phyloP scores from a whole-genome alignment of 2,888 invertebrate species.

The Bruchidius siliquastri region DNA sequence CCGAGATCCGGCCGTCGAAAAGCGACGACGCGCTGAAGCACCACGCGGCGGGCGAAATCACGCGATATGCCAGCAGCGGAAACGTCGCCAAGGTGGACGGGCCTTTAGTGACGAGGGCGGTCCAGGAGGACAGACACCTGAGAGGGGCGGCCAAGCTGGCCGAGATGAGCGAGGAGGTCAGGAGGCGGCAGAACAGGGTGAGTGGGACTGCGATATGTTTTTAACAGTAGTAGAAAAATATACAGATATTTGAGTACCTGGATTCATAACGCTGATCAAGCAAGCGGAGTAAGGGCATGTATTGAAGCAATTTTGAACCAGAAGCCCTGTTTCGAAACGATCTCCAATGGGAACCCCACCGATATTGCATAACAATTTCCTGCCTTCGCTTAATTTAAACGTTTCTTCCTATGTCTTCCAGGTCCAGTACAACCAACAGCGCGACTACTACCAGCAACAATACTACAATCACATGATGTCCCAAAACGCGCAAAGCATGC shows the following conservation, averaged over 20 bases:
- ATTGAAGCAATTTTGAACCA: no score
- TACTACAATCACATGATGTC: constrained; percentile 36
- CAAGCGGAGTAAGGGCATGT: no score
- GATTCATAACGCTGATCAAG: no score
- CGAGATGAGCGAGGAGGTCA: constrained; percentile 76
- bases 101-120: constrained; percentile 23
- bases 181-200: constrained; percentile 54
- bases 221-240: no score
- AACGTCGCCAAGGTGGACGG: constrained; percentile 41
- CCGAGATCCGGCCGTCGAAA: constrained; percentile 41
- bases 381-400: no score
- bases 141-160: constrained; percentile 62
- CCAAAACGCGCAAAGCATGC: constrained; percentile 43
- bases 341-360: no score
- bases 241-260: no score
- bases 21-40: constrained; percentile 44
- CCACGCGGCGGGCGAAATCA: constrained; percentile 33
- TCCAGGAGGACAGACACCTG: constrained; percentile 28
- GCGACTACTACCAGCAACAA: constrained; percentile 33
- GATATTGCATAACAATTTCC: no score
- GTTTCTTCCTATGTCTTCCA: constrained; percentile 1
- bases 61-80: constrained; percentile 44
- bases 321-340: no score
- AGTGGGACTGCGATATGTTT: neutral
- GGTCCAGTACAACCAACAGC: constrained; percentile 33